Base-by-base conservation (phyloP, 2,888 invertebrate species). In the Pristionchus japonicus region DNA sequence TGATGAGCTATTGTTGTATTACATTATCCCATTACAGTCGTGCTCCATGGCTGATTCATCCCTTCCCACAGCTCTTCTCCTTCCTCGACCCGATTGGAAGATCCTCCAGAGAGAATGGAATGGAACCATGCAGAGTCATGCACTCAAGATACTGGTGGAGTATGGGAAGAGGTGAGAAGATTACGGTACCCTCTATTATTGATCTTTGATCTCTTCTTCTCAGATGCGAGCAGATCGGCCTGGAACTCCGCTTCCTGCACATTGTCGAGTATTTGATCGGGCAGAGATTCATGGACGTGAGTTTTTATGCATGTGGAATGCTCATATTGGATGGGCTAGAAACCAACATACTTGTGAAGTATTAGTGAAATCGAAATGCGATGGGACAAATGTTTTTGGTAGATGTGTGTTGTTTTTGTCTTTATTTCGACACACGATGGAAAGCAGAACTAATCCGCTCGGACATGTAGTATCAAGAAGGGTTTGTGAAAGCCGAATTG, bases 21-120 rank as follows among this genome's bases (percentile, higher is more conserved):
- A n/a, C n/a, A n/a, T n/a, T n/a, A n/a, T n/a, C 74, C 27, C 31
- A 17, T 49, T 52, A 20, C 52, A 83, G 82, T 52, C 82, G 1
- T 83, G 52, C 17, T 52, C 52, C 2, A 83, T 83, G 82, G 52
- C 3, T 23, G 82, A 83, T 52, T 52, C 52, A 1, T 52, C 31
- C 20, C 52, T 83, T 3, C 52, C 82, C 49, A 83, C 82, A 34
- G 9, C 82, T 83, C 82, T 83, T 20, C 82, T 83, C 23, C 82
- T 83, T 34, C 82, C 82, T 52, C 49, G 52, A 31, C 6, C 20
- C 7, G 52, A 83, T 49, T 83, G 82, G 82, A 49, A 23, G 52
- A 27, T 83, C n/a, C 82, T 83, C 6, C 23, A 34, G 34, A 49
- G 82, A 20, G 82, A 83, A 52, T 83, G 82, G 82, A 83, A 52